These are phyloP conservation scores for Meriones unguiculatus DNA, from an alignment of 2,113 vertebrate species.

Conservation along the genomic window DNA sequence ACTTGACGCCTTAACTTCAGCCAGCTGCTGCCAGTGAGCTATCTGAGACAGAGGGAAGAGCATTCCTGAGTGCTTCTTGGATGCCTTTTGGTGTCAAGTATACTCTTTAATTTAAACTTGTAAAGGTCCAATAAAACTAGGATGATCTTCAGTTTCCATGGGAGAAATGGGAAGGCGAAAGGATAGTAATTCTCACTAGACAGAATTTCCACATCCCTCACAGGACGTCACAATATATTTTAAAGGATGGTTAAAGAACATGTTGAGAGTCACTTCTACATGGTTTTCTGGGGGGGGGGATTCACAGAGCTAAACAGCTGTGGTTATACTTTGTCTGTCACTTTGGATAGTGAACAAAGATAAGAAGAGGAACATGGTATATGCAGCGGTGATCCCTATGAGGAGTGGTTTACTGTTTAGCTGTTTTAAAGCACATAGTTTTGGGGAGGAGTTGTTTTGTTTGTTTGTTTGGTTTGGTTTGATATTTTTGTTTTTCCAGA, in stretches of 20 bases:
- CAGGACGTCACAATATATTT: conserved; percentile 14
- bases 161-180: neutral
- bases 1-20: neutral
- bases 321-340: neutral
- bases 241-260: neutral
- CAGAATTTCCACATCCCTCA: neutral
- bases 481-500: neutral
- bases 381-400: neutral
- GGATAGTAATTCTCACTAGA: neutral
- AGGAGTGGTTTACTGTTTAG: neutral
- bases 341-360: neutral
- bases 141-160: neutral
- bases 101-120: conserved; percentile 22
- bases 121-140: neutral
- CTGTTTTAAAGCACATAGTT: neutral
- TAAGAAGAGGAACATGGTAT: neutral
- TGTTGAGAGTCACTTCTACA: neutral
- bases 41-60: neutral
- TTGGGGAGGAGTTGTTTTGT: neutral
- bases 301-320: neutral
- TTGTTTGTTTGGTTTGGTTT: neutral
- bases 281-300: no score
- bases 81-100: neutral
- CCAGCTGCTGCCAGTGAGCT: neutral
- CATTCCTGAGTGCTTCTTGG: neutral